Evolutionary conservation across 2,113 vertebrate species (phyloP), one percentile per base, ranked within the genome.

Genomic region (Lynx canadensis): DNA sequence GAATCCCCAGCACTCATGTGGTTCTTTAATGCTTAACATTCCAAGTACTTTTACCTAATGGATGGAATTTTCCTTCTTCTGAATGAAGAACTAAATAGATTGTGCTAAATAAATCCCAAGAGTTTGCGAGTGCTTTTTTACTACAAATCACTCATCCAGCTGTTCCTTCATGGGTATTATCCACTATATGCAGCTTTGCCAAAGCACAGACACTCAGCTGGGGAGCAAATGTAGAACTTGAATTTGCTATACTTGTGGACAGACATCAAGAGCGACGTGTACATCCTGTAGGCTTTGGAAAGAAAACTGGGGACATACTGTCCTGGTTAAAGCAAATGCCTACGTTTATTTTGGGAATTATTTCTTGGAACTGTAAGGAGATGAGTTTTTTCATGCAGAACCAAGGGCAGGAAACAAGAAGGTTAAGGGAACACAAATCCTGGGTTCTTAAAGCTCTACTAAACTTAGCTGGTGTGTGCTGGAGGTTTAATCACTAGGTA

Each of bases 341-440:
- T 97, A 76, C 89, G 92, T 73, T 97, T 96, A 25, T 97, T 98
- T 98, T 98, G 98, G 93, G 96, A 98, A 97, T 83, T 78, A 96
- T 82, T 98, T 95, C 36, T 96, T 98, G 97, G 96, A 98, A 97
- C 91, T 92, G 78, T 38, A 57, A 52, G 63, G 91, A 97, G 80
- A 95, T 50, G 76, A 95, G 57, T 29, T 74, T 97, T 91, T 88
- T 74, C 71, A 97, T 69, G 90, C 66, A 85, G 98, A 98, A 96
- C 89, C 94, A 96, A 98, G 87, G 87, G 76, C 94, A 92, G 88
- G 96, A 98, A 97, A 95, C 41, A 97, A 89, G 50, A 78, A 95
- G 78, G 95, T 97, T 86, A 96, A 98, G 95, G 7, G 48, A 92
- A 95, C 23, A 50, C 76, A 92, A 95, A 66, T 1, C 31, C 96